phyloP scores from a whole-genome alignment of 2,797 vertebrate species.

The Crenuchus spilurus region DNA sequence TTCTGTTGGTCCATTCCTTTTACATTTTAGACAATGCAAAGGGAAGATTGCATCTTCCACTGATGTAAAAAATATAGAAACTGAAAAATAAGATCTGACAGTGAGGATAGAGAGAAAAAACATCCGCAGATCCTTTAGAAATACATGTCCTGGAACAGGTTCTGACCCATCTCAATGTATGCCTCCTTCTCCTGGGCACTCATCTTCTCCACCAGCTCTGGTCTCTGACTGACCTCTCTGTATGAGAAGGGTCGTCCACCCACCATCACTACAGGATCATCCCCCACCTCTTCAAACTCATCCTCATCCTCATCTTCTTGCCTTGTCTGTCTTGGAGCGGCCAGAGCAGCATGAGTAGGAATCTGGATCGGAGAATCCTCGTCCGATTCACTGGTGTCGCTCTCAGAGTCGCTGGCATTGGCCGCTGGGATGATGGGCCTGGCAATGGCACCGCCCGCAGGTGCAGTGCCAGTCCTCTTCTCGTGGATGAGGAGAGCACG shows the following conservation, averaged over 20 bases:
- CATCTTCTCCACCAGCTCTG: constrained; percentile 95
- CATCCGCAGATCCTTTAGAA: constrained; percentile 68
- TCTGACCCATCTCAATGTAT: constrained; percentile 95
- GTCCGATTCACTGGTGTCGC: constrained; percentile 96
- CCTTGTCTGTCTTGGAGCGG: constrained; percentile 32
- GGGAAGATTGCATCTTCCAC: no score
- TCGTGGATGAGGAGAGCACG: constrained; percentile 95
- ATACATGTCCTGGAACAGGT: constrained; percentile 94
- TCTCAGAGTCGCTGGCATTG: constrained; percentile 88
- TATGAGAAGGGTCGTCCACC: constrained; percentile 87
- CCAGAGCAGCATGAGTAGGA: constrained; percentile 48
- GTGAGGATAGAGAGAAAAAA: background rate
- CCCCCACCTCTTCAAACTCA: constrained; percentile 92
- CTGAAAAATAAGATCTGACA: no score
- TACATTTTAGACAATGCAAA: no score
- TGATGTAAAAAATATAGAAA: no score
- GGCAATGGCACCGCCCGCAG: constrained; percentile 53
- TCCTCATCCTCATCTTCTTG: constrained; percentile 84
- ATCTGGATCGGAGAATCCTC: constrained; percentile 82
- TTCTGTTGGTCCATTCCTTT: no score
- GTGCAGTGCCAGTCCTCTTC: constrained; percentile 78
- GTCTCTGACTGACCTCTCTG: constrained; percentile 91
- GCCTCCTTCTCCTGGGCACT: constrained; percentile 92
- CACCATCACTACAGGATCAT: constrained; percentile 87
- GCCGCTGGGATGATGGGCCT: constrained; percentile 48